These are phyloP conservation scores for Pissodes strobi DNA, from an alignment of 1,140 invertebrate genomes.

Conservation along the genomic window DNA sequence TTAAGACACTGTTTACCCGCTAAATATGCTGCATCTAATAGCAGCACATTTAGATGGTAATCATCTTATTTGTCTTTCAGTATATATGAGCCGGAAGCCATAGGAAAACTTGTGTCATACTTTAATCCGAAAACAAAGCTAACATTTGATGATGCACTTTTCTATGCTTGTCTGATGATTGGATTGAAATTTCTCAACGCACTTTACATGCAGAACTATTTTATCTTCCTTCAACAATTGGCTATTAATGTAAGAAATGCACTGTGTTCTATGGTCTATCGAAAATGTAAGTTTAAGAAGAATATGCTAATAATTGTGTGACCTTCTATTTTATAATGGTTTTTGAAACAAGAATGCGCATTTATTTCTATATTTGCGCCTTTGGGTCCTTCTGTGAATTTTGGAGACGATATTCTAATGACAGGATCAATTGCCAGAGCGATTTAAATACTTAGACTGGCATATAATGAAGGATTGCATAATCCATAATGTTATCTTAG, in stretches of 20 bases:
- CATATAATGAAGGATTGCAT: no score
- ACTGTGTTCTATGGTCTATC: slow-evolving; percentile 79
- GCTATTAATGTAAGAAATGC: slow-evolving; percentile 82
- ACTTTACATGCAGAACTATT: slow-evolving; percentile 68
- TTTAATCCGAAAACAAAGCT: slow-evolving; percentile 61
- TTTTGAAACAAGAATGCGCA: background rate
- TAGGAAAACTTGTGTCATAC: slow-evolving; percentile 71
- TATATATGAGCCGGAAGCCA: slow-evolving; percentile 69
- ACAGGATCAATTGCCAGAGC: no score
- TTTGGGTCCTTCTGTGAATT: background rate
- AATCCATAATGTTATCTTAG: no score
- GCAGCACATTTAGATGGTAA: background rate
- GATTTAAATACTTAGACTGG: no score
- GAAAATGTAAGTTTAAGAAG: slow-evolving; percentile 67
- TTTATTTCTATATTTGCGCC: background rate
- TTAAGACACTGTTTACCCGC: background rate
- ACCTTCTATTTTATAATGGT: background rate
- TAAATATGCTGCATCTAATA: background rate
- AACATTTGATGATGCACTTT: slow-evolving; percentile 62
- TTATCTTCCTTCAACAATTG: slow-evolving; percentile 71
- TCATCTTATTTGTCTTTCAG: slow-evolving; percentile 60
- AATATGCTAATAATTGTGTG: background rate
- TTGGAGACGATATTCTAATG: background rate
- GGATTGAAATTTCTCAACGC: slow-evolving; percentile 61
- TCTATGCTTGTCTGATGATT: slow-evolving; percentile 66